phyloP scores from a whole-genome alignment of 2,113 vertebrate species.

The Theristicus caerulescens region DNA sequence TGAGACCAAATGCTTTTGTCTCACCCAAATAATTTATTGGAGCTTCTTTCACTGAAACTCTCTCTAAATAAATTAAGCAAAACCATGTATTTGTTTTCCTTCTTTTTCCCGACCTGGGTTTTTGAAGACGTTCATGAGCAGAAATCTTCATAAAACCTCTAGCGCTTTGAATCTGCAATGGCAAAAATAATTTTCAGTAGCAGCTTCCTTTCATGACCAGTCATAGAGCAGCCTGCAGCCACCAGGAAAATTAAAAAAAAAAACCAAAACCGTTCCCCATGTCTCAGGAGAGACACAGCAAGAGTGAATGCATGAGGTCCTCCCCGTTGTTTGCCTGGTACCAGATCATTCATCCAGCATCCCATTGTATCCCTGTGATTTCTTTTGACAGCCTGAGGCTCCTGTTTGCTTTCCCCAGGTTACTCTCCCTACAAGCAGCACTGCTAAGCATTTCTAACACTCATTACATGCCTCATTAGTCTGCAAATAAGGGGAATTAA shows the following conservation, averaged over 20 bases:
- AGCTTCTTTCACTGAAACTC: neutral
- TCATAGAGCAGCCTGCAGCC: neutral
- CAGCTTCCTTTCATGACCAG: neutral
- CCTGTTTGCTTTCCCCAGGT: neutral
- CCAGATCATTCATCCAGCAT: neutral
- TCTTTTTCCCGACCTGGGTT: neutral
- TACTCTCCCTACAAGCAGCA: neutral
- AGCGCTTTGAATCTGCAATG: neutral
- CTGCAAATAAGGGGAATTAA: neutral
- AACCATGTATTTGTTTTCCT: neutral
- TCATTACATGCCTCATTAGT: neutral
- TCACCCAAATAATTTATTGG: neutral
- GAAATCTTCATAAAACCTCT: neutral
- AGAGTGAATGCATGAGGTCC: neutral
- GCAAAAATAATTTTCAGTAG: neutral
- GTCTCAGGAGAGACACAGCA: neutral
- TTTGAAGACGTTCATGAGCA: neutral
- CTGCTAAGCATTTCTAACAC: neutral
- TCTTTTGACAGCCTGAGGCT: neutral
- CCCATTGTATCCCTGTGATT: neutral
- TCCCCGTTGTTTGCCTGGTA: neutral
- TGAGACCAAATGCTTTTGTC: neutral
- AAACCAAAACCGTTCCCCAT: neutral
- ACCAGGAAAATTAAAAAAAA: neutral
- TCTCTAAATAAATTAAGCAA: neutral